A percentile compares a stretch with the other conserved stretches of the same genome.
phyloP scores from a whole-genome alignment of 1,140 invertebrate genomes.

The Ectropis grisescens region DNA sequence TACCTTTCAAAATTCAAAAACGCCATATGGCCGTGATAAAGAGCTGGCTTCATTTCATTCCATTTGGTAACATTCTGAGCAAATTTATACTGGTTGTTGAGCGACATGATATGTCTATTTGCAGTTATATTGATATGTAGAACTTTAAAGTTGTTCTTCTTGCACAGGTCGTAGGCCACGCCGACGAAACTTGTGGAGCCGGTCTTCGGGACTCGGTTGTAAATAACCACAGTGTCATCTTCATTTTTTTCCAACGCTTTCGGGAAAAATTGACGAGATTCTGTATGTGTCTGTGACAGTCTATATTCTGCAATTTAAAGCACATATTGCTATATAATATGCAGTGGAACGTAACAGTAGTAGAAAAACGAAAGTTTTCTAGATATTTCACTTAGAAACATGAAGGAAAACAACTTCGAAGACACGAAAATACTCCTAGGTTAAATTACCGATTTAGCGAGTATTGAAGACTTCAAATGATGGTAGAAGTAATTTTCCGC shows the following conservation, averaged over 20 bases:
- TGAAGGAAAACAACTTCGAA: background rate
- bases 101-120: constrained; percentile 93
- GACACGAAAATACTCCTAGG: too few relatives aligned
- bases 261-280: constrained; percentile 45
- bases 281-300: constrained; percentile 37
- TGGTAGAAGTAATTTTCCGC: too few relatives aligned
- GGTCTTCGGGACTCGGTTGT: constrained; percentile 99
- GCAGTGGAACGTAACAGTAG: too few relatives aligned
- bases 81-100: constrained; percentile 93
- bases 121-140: constrained; percentile 97
- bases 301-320: constrained; percentile 63
- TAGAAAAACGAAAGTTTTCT: too few relatives aligned
- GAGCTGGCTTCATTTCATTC: constrained; percentile 89
- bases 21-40: constrained; percentile 97
- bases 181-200: constrained; percentile 98
- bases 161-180: constrained; percentile 96
- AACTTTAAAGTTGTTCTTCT: constrained; percentile 86
- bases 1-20: constrained; percentile 95
- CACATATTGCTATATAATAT: too few relatives aligned
- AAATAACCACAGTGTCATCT: constrained; percentile 86
- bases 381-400: background rate
- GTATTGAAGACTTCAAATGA: too few relatives aligned
- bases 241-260: constrained; percentile 43
- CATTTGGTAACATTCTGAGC: constrained; percentile 92
- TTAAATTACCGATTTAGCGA: too few relatives aligned